Base-by-base conservation (phyloP, 2,888 invertebrate species). In the Epiblema foenella region DNA sequence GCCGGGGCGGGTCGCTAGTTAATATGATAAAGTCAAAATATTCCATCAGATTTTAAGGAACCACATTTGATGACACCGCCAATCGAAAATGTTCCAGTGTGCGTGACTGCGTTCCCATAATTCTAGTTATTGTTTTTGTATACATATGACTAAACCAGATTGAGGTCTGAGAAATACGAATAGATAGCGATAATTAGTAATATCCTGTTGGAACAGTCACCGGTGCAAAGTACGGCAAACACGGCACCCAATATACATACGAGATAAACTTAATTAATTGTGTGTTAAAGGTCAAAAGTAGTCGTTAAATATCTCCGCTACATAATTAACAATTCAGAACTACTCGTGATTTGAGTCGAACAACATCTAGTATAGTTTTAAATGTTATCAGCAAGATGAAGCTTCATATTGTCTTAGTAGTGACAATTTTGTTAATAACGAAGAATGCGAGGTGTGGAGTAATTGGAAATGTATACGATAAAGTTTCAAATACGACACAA, bases 401-500 rank as follows among this genome's bases (percentile, higher is more conserved):
- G 59, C 29, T 54, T n/a, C 24, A 42, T 5, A 20, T 62, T 29
- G 2, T 72, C 10, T n/a, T 74, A 39, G 5, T 68, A 42, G 20
- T 65, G 24, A 17, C 72, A 51, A 20, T 57, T 5, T 11, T 37
- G 2, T 18, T 72, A 17, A 52, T 60, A 42, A 15, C 42, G 20
- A 12, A 69, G 2, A n/a, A 68, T 39, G 56, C 57, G 10, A 67
- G 73, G 11, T 72, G 77, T 71, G 75, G 75, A 15, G 39, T 76
- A 0, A 57, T 77, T n/a, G 73, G 74, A 5, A 68, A 62, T 20
- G 67, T 75, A 7, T 69, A 73, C 54, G 75, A 73, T 4, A 74
- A 66, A 46, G 73, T 76, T 5, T 72, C 70, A 52, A 75, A 77
- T 57, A 76, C 75, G 17, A 74, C 76, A 3, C 52, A 59, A 51